Conservation (phyloP, 2,113 vertebrate genomes). For the Gallinago jamesoni region DNA sequence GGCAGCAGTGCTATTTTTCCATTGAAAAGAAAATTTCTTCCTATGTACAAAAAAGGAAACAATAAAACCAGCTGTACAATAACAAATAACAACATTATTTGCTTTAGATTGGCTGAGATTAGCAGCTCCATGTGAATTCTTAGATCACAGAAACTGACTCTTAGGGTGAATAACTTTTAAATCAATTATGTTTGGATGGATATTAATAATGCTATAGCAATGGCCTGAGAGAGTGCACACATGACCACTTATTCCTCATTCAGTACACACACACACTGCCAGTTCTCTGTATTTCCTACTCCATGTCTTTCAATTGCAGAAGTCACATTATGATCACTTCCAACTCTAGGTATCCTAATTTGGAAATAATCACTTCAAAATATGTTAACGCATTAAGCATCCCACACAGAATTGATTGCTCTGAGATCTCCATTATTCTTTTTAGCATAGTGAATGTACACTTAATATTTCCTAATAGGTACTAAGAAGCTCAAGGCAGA, state of each 20-base stretch:
- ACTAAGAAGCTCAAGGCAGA: constrained; percentile 38
- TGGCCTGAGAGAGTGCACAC: background rate
- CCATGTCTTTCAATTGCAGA: background rate
- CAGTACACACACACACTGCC: background rate
- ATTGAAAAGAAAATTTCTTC: background rate
- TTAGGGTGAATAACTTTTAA: background rate
- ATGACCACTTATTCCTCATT: background rate
- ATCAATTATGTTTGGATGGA: background rate
- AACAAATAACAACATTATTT: background rate
- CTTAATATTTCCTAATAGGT: constrained; percentile 52
- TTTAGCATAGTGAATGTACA: background rate
- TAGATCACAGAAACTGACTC: background rate
- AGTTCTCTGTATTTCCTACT: background rate
- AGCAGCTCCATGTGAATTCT: background rate
- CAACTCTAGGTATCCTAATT: constrained; percentile 19
- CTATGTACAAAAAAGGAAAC: background rate
- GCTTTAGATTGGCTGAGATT: background rate
- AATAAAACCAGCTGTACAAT: background rate
- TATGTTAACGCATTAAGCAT: constrained; percentile 25
- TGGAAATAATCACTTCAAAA: constrained; percentile 48
- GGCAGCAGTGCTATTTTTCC: background rate
- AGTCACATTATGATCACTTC: constrained; percentile 8
- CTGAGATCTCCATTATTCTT: constrained; percentile 42
- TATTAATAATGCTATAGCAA: background rate
- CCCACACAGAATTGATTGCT: constrained; percentile 33